Conservation (phyloP, 2,888 invertebrate species). For the Euclidia mi region DNA sequence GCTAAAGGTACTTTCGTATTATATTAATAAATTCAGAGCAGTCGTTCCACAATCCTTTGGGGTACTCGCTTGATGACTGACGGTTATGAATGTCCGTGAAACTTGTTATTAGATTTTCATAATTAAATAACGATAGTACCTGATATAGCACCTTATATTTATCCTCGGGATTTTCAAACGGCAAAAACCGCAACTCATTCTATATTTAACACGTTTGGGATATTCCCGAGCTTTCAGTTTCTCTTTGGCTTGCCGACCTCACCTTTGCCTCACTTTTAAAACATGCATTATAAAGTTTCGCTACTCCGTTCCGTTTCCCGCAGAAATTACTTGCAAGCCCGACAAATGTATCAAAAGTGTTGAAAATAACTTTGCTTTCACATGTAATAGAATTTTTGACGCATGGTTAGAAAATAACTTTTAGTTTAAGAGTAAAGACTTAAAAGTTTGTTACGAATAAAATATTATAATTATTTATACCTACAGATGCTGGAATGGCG, state of each 20-base stretch:
- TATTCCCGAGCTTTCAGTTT: constrained; percentile 63
- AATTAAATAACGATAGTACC: constrained; percentile 51
- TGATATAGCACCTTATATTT: constrained; percentile 26
- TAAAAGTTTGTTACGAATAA: no score
- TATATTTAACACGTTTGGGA: constrained; percentile 72
- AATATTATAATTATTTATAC: no score
- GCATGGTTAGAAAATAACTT: no score
- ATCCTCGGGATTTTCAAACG: constrained; percentile 24
- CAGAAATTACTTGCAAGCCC: constrained; percentile 14
- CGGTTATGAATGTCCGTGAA: background rate
- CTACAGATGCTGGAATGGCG: no score
- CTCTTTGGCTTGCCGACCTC: constrained; percentile 56
- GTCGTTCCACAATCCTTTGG: no score
- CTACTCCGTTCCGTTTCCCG: constrained; percentile 44
- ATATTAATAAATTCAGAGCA: no score
- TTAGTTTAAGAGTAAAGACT: no score
- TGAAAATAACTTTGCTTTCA: background rate
- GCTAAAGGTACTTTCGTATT: no score
- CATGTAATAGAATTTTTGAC: background rate
- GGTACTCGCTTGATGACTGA: background rate
- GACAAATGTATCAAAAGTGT: no score
- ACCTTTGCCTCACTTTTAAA: constrained; percentile 63
- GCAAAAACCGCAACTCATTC: constrained; percentile 65
- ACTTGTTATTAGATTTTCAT: constrained; percentile 59
- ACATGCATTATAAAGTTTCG: constrained; percentile 67